Evolutionary conservation across 1,140 invertebrate species (phyloP), one percentile per base, ranked within the genome.

Genomic region (Drosophila takahashii): DNA sequence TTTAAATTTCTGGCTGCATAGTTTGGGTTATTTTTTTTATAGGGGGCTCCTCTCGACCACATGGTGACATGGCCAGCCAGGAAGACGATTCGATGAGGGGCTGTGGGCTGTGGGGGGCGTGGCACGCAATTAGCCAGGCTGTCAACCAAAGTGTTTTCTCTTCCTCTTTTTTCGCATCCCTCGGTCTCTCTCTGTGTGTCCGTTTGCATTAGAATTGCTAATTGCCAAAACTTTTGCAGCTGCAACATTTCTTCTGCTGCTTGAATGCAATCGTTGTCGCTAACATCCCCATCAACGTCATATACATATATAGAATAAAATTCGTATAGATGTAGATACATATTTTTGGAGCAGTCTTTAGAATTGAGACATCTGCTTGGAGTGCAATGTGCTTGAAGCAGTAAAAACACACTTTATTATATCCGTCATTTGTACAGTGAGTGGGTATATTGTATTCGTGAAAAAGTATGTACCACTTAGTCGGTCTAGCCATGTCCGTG

Each of bases 191-290:
- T 60, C 18, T 60, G 34, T 50, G 11, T 37, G 29, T 74, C 29
- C 59, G 70, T 80, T 81, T 75, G 51, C 81, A 86, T 86, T 86
- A 87, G 81, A 86, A 86, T 86, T 86, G 81, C 81, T 86, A 86
- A 86, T 86, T 86, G 81, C 78, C 53, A 78, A 81, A 86, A 86
- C 65, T 86, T 86, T 85, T 42, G 61, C 74, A 81, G 69, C 65
- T 70, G 77, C 71, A 80, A 71, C 79, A 77, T 81, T 86, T 81
- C 74, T 86, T 81, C 57, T 70, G 64, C 64, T 57, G 65, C 65
- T 57, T 18, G 65, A 86, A 85, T 84, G 80, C 76, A 77, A 72
- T 76, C 59, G 37, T 65, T 65, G 73, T 67, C 47, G 72, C 67
- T 62, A 54, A 75, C 72, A 83, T 70, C 50, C 27, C 59, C 60